Base-by-base conservation (phyloP, 2,888 invertebrate genomes). In the Carcina quercana region DNA sequence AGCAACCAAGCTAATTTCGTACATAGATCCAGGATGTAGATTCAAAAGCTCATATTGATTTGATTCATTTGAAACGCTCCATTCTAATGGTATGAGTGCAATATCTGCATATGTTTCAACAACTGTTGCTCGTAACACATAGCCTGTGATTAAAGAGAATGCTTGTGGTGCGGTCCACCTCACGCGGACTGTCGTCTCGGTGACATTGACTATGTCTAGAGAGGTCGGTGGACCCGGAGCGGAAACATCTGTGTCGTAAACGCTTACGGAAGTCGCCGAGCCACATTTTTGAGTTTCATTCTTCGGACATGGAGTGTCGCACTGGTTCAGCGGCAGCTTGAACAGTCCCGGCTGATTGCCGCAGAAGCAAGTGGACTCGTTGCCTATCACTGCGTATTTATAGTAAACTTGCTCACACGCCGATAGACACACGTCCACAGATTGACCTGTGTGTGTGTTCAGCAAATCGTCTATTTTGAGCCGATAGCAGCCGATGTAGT, bases 21-120 rank as follows among this genome's bases (percentile, higher is more conserved):
- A 96, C 34, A 80, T 78, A 0, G 92, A 90, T 1, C 92, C 94
- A 0, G 95, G 91, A 41, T 90, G 87, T 2, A 96, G 64, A 53
- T 87, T 88, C 10, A 86, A 75, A 10, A 90, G 62, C 51, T 88
- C 87, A 19, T 85, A 84, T 39, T 82, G 76, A 12, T 82, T 74
- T 26, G 88, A 88, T 28, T 75, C 78, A 54, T 87, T 89, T 8
- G 87, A 85, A 15, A 89, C 86, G 39, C 79, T 78, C 85, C 88
- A 90, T 36, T 86, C 86, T 27, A 86, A 71, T 12, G 79, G 76
- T 13, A 68, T 66, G 3, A 86, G 56, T 1, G 73, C 64, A 37
- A 76, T 64, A 21, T 80, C 85, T 0, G 89, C 85, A 53, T 82
- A 90, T 1, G 90, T 88, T 45, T 86, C 75, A 3, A 88, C 35